Conservation (phyloP, 2,113 vertebrate genomes). For the Dicaeum eximium region DNA sequence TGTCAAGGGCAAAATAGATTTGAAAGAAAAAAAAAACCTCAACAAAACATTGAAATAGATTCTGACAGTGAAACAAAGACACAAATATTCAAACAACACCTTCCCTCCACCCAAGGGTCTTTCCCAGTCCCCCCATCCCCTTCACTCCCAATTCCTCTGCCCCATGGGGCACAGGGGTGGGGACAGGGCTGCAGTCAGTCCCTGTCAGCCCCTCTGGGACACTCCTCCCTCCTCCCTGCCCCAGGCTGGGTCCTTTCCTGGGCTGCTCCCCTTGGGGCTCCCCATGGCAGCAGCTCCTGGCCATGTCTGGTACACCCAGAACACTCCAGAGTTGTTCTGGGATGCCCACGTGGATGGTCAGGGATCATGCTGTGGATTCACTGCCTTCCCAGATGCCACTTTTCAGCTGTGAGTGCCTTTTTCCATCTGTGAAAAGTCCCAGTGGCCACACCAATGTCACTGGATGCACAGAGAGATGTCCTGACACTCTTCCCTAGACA, state of each 20-base stretch:
- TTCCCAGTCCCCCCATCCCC: rapidly evolving
- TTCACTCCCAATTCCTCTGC: rapidly evolving
- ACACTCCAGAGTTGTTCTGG: neutral
- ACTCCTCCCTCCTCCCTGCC: neutral
- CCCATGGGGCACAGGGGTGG: neutral
- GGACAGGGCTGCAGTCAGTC: neutral
- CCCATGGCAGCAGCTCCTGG: neutral
- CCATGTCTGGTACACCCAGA: rapidly evolving
- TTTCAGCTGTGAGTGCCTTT: neutral
- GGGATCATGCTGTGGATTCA: neutral
- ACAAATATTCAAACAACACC: neutral
- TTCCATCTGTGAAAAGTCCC: neutral
- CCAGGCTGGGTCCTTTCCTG: neutral
- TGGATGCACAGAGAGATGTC: neutral
- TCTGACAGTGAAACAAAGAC: neutral
- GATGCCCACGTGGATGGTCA: neutral
- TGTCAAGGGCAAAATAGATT: neutral
- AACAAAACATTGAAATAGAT: neutral
- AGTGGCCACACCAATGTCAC: neutral
- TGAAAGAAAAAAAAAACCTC: neutral
- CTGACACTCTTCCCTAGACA: neutral
- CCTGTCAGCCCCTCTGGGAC: neutral
- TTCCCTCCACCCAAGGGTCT: no score
- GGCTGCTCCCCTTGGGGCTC: neutral
- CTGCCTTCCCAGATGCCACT: neutral